Evolutionary conservation across 1,140 invertebrate genomes (phyloP), one percentile per base, ranked within the genome.

Genomic region (Drosophila quadrilineata): DNA sequence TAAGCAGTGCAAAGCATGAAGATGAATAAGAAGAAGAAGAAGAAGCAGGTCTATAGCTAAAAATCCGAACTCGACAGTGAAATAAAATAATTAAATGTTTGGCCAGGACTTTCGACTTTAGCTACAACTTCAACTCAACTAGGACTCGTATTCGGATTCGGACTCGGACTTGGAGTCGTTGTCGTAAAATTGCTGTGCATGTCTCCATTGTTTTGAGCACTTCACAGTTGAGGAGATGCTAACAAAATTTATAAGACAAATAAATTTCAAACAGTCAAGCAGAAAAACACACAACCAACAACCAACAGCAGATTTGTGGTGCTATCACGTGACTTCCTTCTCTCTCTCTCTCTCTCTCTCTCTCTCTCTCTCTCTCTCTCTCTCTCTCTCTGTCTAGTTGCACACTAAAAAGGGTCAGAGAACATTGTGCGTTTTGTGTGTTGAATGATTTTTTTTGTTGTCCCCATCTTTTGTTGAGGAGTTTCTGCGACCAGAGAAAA

Each of bases 31-130:
- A 41, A n/a, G n/a, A n/a, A n/a, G n/a, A n/a, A n/a, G n/a, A n/a
- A n/a, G n/a, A n/a, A n/a, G n/a, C n/a, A n/a, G n/a, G n/a, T n/a
- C n/a, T n/a, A n/a, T n/a, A n/a, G n/a, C n/a, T n/a, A n/a, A n/a
- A n/a, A n/a, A n/a, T n/a, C n/a, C n/a, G n/a, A 54, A 54, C 50
- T 38, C n/a, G 21, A 3, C 24, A 41, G 33, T 41, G 62, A 66
- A 50, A 45, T 66, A 66, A 66, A 66, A 66, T 66, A 66, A 66
- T 66, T 66, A 59, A 50, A 66, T 66, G 63, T 45, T 35, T 33
- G 46, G 22, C 31, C 29, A n/a, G n/a, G 53, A 52, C 19, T 64
- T 21, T 29, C 10, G 14, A n/a, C n/a, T n/a, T n/a, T n/a, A n/a
- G n/a, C n/a, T n/a, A n/a, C n/a, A n/a, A n/a, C n/a, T n/a, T n/a